phyloP scores from a whole-genome alignment of 64 coral and sea anemone species.

The Anthopleura sola region DNA sequence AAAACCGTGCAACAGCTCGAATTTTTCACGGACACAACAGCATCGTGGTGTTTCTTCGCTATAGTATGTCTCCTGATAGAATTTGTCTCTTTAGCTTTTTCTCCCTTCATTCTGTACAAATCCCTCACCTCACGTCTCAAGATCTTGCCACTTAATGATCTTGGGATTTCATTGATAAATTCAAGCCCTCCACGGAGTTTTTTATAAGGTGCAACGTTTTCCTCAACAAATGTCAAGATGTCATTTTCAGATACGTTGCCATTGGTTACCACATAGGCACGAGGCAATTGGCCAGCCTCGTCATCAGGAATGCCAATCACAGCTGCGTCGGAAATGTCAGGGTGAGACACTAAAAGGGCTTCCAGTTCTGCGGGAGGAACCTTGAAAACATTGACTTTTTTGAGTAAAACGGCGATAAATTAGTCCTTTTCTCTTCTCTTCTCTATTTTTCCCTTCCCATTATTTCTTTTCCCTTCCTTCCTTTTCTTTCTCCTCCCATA shows the following conservation, averaged over 20 bases:
- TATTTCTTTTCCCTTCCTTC: no score
- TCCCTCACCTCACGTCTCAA: conserved; percentile 42
- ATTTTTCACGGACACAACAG: neutral
- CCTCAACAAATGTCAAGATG: conserved; percentile 25
- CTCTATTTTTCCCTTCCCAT: no score
- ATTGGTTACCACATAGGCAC: conserved; percentile 48
- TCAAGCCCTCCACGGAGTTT: conserved; percentile 70
- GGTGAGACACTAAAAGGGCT: conserved; percentile 56
- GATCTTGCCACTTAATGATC: conserved; percentile 59
- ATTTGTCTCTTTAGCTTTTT: neutral
- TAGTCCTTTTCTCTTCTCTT: no score
- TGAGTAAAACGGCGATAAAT: neutral
- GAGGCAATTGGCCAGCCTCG: conserved; percentile 55
- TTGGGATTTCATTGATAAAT: conserved; percentile 72
- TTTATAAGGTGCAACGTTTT: conserved; percentile 59
- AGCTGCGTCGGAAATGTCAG: conserved; percentile 62
- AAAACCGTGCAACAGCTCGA: neutral
- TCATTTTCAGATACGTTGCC: conserved; percentile 29
- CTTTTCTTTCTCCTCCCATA: no score
- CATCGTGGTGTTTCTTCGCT: conserved; percentile 6
- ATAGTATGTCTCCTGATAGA: conserved; percentile 25
- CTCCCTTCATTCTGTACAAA: neutral
- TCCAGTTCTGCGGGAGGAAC: conserved; percentile 75
- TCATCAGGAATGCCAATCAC: conserved; percentile 67
- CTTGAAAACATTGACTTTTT: conserved; percentile 16